These are phyloP conservation scores for Alloplasta piceator DNA, from an alignment of 2,888 invertebrate species.

Conservation along the genomic window DNA sequence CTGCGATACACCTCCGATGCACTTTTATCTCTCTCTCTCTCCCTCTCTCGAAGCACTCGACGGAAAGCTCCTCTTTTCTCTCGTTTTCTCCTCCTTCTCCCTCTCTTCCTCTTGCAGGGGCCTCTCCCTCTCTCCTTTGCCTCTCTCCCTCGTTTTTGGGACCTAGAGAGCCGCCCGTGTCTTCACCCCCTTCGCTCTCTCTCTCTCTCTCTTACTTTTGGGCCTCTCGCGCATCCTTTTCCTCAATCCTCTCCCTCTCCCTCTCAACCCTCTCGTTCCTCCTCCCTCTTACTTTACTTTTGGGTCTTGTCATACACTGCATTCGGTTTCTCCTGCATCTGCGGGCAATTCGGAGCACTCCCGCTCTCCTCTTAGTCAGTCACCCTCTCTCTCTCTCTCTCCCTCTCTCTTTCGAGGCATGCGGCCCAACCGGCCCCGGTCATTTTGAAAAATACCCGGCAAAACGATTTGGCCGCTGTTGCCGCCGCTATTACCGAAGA, in stretches of 20 bases:
- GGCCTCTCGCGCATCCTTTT: too few relatives aligned
- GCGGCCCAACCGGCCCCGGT: slow-evolving; percentile 72
- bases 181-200: slow-evolving; percentile 45
- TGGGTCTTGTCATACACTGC: slow-evolving; percentile 49
- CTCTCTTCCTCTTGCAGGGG: slow-evolving; percentile 21
- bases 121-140: slow-evolving; percentile 42
- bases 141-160: slow-evolving; percentile 40
- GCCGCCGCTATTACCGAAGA: slow-evolving; percentile 72
- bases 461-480: slow-evolving; percentile 75
- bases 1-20: slow-evolving; percentile 61
- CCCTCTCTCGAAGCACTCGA: slow-evolving; percentile 45
- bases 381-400: slow-evolving; percentile 8
- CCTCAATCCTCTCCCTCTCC: slow-evolving; percentile 23
- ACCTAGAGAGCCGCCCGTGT: slow-evolving; percentile 38
- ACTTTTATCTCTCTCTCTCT: slow-evolving; percentile 28
- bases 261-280: slow-evolving; percentile 1
- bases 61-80: slow-evolving; percentile 28
- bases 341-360: slow-evolving; percentile 74
- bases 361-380: slow-evolving; percentile 53
- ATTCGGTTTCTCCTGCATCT: slow-evolving; percentile 68
- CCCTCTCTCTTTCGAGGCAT: slow-evolving; percentile 63
- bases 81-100: slow-evolving; percentile 22
- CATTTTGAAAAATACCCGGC: slow-evolving; percentile 78
- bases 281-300: slow-evolving; percentile 16
- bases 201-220: slow-evolving; percentile 31